Conservation (phyloP, 1,140 invertebrate genomes). For the Procambarus virginalis region DNA sequence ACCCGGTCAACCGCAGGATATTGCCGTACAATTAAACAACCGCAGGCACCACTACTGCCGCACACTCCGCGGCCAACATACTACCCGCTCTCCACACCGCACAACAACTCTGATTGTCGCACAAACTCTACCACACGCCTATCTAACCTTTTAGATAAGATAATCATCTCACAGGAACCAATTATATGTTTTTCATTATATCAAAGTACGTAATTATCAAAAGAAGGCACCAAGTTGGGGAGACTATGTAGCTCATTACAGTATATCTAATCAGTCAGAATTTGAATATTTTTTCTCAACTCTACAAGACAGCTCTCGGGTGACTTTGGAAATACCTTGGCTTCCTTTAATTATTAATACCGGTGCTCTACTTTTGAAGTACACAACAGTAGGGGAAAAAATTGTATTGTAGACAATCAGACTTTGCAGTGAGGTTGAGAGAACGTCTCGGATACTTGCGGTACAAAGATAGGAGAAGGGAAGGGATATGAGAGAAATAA, state of each 20-base stretch:
- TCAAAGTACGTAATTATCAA: too few species aligned
- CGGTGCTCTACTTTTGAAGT: too few species aligned
- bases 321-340: too few species aligned
- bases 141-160: not conserved
- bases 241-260: too few species aligned
- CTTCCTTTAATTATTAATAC: too few species aligned
- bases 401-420: slow-evolving; percentile 21
- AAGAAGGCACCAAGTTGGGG: too few species aligned
- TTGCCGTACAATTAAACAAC: slow-evolving; percentile 48
- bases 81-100: slow-evolving; percentile 27
- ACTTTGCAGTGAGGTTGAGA: slow-evolving; percentile 35
- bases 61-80: slow-evolving; percentile 41
- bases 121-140: not conserved
- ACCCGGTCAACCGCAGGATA: slow-evolving; percentile 61
- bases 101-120: slow-evolving; percentile 46
- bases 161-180: not conserved
- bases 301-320: too few species aligned
- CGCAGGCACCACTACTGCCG: slow-evolving; percentile 61
- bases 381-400: too few species aligned
- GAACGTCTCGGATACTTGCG: slow-evolving; percentile 19
- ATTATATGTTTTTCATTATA: not conserved
- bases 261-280: too few species aligned
- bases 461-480: slow-evolving; percentile 25
- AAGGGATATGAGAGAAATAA: not conserved
- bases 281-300: too few species aligned